Base-by-base conservation (phyloP, 1,140 invertebrate genomes). In the Yoshiicerus persimilis region DNA sequence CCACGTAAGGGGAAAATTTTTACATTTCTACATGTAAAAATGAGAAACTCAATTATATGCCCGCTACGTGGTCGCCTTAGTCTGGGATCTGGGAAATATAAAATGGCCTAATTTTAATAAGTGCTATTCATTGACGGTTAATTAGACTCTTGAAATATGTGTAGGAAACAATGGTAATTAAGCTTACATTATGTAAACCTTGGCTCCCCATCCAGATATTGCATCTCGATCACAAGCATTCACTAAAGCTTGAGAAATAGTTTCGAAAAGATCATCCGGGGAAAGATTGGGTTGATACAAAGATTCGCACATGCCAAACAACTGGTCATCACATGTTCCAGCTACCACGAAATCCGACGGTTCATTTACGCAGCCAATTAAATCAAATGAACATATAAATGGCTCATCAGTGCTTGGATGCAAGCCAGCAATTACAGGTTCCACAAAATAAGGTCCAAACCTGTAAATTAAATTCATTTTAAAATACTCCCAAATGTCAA, bases 271-370 rank as follows among this genome's bases (percentile, higher is more conserved):
- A 91, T 98, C 97, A 92, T 99, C 97, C 0, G 98, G 96, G 84
- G 95, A 95, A 92, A 99, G 93, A 93, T 99, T 94, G 8, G 97
- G 97, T 91, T 97, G 95, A 95, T 96, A 99, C 10, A 99, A 92
- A 3, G 98, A 96, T 94, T 99, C 99, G 93, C 98, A 99, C 97
- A 99, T 99, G 91, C 99, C 98, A 92, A 97, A 98, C 91, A 99
- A 93, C 92, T 99, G 98, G 91, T 99, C 97, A 0, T 95, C 95
- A 92, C 97, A 98, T 34, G 98, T 98, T 36, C 99, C 99, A 66
- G 96, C 96, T 0, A 99, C 97, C 13, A 99, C 97, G 95, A 99
- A 99, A 92, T 99, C 98, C 91, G 97, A 95, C 0, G 97, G 96
- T 88, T 95, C 94, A 93, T 96, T 97, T 6, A 95, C 94, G 92